Evolutionary conservation across 1,140 invertebrate species (phyloP).

Genomic region (Leptinotarsa lineolata): DNA sequence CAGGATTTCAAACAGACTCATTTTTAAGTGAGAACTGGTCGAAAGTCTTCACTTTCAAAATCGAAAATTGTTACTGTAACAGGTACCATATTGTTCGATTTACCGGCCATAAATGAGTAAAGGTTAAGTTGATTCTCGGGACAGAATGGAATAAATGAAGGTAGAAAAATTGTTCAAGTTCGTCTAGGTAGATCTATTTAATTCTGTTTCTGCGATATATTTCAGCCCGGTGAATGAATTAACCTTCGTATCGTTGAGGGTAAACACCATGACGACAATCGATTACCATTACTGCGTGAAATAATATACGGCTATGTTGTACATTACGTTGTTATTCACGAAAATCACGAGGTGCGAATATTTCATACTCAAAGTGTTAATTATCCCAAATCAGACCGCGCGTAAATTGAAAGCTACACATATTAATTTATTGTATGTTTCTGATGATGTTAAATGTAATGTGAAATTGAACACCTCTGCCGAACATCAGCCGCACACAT

Average conservation of each 20-base stretch:
- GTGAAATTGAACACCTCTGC: neutral
- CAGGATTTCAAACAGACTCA: too few relatives aligned
- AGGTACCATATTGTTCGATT: too few relatives aligned
- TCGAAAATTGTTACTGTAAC: too few relatives aligned
- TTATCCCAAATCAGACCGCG: neutral
- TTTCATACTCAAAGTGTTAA: conserved; percentile 3
- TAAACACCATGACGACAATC: neutral
- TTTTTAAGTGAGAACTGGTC: too few relatives aligned
- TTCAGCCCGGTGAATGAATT: neutral
- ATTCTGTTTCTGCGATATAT: too few relatives aligned
- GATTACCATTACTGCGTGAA: neutral
- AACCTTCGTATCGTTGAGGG: neutral
- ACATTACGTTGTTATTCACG: conserved; percentile 1
- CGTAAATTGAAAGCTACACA: conserved; percentile 1
- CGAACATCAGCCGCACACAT: neutral
- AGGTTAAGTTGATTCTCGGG: too few relatives aligned
- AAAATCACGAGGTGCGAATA: neutral
- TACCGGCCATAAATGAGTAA: too few relatives aligned
- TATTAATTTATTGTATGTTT: neutral
- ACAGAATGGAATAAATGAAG: too few relatives aligned
- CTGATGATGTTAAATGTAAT: neutral
- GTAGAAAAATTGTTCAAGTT: too few relatives aligned
- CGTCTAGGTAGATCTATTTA: too few relatives aligned
- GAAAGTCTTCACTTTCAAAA: too few relatives aligned
- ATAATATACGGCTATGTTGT: neutral